These are phyloP conservation scores for Clusia tigrina DNA, from an alignment of 2,888 invertebrate species.

Conservation along the genomic window DNA sequence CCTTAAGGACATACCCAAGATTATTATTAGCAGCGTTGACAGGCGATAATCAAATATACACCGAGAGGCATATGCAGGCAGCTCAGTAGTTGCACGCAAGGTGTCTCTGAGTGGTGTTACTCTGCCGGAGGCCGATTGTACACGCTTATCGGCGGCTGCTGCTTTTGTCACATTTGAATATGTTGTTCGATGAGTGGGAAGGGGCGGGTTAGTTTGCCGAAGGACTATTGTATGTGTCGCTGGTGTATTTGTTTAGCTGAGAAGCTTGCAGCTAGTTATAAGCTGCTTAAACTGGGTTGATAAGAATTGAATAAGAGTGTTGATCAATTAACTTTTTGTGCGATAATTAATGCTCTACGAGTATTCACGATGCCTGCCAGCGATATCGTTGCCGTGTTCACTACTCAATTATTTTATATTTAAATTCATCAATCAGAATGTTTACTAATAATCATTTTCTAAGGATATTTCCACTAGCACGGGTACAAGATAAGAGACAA, in stretches of 20 bases:
- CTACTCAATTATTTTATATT: no score
- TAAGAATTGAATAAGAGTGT: constrained; percentile 5
- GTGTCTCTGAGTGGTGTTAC: constrained; percentile 13
- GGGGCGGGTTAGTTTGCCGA: neutral
- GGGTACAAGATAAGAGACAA: no score
- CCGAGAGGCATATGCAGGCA: neutral
- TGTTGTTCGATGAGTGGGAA: neutral
- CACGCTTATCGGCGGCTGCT: constrained; percentile 11
- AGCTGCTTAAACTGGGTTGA: neutral
- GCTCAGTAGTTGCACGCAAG: neutral
- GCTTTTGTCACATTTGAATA: constrained; percentile 19
- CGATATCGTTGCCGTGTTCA: no score
- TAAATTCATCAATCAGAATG: no score
- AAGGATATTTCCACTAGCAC: no score
- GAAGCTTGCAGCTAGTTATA: constrained; percentile 19
- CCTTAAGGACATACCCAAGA: constrained; percentile 7
- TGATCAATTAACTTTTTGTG: no score
- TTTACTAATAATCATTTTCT: no score
- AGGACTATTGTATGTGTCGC: neutral
- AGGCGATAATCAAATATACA: neutral
- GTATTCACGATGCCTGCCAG: no score
- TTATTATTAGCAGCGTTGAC: neutral
- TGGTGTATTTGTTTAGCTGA: constrained; percentile 37
- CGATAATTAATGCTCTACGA: no score
- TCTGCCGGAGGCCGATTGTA: neutral